A percentile compares a stretch with the other conserved stretches of the same genome.
These are phyloP conservation scores for Hypotaenidia philippensis DNA, from an alignment of 2,797 vertebrate species.

Conservation along the genomic window DNA sequence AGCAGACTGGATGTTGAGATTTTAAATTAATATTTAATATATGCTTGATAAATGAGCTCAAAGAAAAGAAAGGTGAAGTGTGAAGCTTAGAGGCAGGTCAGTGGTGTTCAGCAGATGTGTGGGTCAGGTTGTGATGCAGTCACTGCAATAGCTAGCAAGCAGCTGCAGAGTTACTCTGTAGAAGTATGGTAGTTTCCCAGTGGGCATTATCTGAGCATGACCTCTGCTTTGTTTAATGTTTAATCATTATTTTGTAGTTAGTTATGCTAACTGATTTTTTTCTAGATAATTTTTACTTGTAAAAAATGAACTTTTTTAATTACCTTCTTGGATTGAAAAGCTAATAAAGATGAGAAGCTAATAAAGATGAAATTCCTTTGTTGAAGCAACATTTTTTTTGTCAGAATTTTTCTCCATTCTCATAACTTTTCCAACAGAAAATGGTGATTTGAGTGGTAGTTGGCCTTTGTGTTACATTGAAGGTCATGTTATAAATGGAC, in stretches of 20 bases:
- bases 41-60: background rate
- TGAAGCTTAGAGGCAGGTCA: background rate
- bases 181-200: background rate
- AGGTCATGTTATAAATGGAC: background rate
- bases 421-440: background rate
- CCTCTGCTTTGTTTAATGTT: background rate
- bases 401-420: background rate
- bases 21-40: background rate
- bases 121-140: background rate
- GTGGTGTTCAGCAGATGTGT: rapidly evolving
- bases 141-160: background rate
- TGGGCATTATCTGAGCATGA: background rate
- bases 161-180: background rate
- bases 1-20: background rate
- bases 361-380: background rate
- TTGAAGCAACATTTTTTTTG: background rate
- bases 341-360: background rate
- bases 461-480: background rate
- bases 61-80: background rate
- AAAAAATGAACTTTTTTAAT: background rate
- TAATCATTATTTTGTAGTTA: background rate
- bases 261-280: background rate
- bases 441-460: background rate
- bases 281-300: background rate
- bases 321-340: background rate